Percentiles rank a stretch among this genome's conserved stretches.
Evolutionary conservation across 2,113 vertebrate species (phyloP).

Genomic region (Otis tarda): DNA sequence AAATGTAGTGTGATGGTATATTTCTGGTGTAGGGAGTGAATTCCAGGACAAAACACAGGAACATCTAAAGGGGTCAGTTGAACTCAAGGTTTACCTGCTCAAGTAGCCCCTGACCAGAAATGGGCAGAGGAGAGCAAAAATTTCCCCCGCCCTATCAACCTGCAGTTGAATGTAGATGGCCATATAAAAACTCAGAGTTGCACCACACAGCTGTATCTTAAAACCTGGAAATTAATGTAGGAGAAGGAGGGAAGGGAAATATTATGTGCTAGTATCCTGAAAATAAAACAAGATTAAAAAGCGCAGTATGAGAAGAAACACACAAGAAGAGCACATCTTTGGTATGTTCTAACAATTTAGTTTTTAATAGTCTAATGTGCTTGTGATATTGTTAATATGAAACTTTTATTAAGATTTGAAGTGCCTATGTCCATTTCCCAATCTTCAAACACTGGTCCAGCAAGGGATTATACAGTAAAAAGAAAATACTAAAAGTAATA

Average conservation of each 20-base stretch:
- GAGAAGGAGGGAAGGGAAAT: background rate
- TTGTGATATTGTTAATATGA: background rate
- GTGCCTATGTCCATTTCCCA: background rate
- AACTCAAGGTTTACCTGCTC: background rate
- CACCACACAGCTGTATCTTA: background rate
- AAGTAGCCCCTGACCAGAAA: background rate
- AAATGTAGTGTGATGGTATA: rapidly evolving
- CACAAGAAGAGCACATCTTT: background rate
- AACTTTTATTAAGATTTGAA: background rate
- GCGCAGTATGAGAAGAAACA: background rate
- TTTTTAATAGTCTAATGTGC: background rate
- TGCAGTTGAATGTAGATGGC: background rate
- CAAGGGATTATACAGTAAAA: background rate
- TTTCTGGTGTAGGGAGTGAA: background rate
- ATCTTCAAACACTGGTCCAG: background rate
- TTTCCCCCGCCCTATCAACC: background rate
- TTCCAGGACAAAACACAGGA: background rate
- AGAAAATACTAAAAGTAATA: background rate
- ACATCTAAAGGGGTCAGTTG: background rate
- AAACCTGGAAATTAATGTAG: background rate
- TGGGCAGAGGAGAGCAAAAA: background rate
- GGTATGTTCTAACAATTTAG: background rate
- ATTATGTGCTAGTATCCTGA: background rate
- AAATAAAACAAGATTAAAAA: background rate
- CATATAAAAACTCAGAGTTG: background rate